Evolutionary conservation across 2,888 invertebrate species (phyloP), one percentile per base, ranked within the genome.

Genomic region (Taenaris catops): DNA sequence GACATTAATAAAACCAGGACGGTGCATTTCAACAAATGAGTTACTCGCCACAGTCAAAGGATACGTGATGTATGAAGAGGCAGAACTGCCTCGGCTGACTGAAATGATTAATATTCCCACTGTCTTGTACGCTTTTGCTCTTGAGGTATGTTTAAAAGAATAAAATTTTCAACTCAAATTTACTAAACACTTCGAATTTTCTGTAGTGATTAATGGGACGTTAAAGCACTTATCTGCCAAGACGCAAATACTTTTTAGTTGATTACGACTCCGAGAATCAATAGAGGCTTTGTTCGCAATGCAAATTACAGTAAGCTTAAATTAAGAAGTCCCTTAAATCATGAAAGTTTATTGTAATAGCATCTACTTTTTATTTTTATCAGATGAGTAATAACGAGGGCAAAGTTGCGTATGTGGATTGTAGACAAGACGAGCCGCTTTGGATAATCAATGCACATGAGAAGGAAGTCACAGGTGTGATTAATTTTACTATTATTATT

Each of bases 401-500:
- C 2, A 87, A 87, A 47, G 88, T 96, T 3, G 90, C 92, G 38
- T 93, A 91, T 55, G 90, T 94, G 25, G 96, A 96, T 70, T 90
- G 91, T 49, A 84, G 96, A 28, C 88, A 89, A 48, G 89, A 87
- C 10, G 87, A 90, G 44, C 89, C 92, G 1, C 44, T 94, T 17
- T 95, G 94, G 93, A 89, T 89, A 3, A 62, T 93, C n/a, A 72
- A 89, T 28, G 95, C 94, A 0, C 97, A 98, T 63, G 89, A 90
- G 26, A 92, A 94, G 55, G 95, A 96, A 87, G 91, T 96, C 10
- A 95, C 96, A 47, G 96, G 94, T 89, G n/a, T n/a, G n/a, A n/a
- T n/a, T n/a, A n/a, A n/a, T n/a, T n/a, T n/a, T n/a, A n/a, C n/a
- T n/a, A n/a, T n/a, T n/a, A n/a, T n/a, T n/a, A n/a, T n/a, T n/a